Conservation (phyloP, 1,140 invertebrate genomes). For the Alviniconcha marisindica region DNA sequence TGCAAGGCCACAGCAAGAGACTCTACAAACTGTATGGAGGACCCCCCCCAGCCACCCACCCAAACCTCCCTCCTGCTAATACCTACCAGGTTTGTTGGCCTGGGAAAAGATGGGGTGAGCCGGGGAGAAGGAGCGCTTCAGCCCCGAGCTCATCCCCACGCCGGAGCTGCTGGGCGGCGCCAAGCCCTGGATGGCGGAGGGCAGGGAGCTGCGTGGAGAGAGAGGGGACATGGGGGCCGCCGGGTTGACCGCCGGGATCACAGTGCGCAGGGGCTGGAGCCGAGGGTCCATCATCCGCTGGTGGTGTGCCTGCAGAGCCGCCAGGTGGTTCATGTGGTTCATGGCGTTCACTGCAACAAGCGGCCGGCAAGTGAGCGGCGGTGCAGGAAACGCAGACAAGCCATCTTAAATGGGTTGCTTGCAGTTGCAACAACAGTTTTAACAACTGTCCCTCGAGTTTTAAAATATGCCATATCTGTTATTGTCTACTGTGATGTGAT, state of each 20-base stretch:
- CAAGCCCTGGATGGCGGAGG: constrained; percentile 24
- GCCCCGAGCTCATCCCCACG: constrained; percentile 33
- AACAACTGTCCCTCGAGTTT: no score
- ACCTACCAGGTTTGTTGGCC: constrained; percentile 40
- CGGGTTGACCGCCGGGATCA: constrained; percentile 34
- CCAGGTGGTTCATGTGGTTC: constrained; percentile 62
- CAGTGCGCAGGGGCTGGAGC: constrained; percentile 59
- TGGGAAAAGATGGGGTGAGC: constrained; percentile 38
- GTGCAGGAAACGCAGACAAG: no score
- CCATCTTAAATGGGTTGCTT: no score
- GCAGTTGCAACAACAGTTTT: no score
- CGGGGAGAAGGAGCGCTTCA: constrained; percentile 13
- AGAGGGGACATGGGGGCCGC: constrained; percentile 51
- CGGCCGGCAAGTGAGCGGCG: no score
- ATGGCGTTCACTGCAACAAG: constrained; percentile 59
- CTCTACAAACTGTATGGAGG: no score
- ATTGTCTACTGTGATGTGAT: no score
- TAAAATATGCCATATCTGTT: no score
- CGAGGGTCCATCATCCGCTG: constrained; percentile 62
- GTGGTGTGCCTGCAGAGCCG: constrained; percentile 51
- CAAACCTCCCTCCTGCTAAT: background rate
- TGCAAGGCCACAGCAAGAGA: no score
- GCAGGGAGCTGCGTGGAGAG: constrained; percentile 44
- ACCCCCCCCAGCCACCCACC: no score
- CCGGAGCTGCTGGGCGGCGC: constrained; percentile 38